Conservation (phyloP, 2,888 invertebrate species). For the Caenorhabditis macrosperma region DNA sequence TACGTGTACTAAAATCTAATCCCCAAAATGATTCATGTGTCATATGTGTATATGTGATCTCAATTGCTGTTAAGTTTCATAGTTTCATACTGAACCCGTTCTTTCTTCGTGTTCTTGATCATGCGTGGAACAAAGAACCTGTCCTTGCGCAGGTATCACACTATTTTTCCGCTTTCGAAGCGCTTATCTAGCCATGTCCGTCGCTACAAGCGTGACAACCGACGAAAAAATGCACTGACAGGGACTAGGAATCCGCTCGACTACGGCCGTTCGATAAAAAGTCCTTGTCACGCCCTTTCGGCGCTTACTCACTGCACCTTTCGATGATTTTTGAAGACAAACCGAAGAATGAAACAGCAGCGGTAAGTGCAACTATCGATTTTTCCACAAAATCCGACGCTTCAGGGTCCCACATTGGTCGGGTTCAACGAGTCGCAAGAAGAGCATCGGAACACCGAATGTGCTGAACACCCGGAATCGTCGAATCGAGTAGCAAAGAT, state of each 20-base stretch:
- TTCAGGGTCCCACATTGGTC: constrained; percentile 54
- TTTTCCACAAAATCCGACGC: neutral
- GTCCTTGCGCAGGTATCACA: too few relatives aligned
- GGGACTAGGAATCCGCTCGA: constrained; percentile 1
- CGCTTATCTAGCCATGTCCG: too few relatives aligned
- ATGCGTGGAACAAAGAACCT: too few relatives aligned
- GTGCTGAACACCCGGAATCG: constrained; percentile 63
- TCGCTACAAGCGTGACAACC: too few relatives aligned
- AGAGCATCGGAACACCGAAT: constrained; percentile 57
- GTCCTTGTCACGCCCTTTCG: neutral
- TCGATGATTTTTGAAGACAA: constrained; percentile 35
- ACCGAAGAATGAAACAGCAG: constrained; percentile 7
- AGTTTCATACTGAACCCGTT: neutral
- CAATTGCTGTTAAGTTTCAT: neutral
- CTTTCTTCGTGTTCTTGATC: neutral
- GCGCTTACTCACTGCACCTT: neutral
- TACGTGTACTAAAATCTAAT: neutral
- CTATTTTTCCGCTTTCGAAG: too few relatives aligned
- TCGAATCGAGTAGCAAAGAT: constrained; percentile 56
- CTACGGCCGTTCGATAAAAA: constrained; percentile 8
- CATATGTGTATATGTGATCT: neutral
- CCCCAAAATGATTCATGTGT: neutral
- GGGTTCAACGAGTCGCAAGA: constrained; percentile 61
- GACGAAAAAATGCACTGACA: neutral
- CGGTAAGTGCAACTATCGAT: neutral